Evolutionary conservation across 1,140 invertebrate species (phyloP), one percentile per base, ranked within the genome.

Genomic region (Formica exsecta): DNA sequence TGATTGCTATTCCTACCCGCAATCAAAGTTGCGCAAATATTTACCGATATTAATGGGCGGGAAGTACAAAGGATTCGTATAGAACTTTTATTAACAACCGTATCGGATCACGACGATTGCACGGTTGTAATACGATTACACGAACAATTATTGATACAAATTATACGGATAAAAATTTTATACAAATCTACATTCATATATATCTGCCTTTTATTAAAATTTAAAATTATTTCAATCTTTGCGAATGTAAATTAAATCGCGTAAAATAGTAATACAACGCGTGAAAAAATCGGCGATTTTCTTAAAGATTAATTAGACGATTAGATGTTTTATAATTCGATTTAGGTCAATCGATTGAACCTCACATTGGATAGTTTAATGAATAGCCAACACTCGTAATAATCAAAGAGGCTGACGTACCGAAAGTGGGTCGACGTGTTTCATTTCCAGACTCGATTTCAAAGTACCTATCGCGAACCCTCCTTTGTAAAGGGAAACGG

Each of bases 11-110:
- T 77, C n/a, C 1, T 11, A 68, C 8, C 32, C 22, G 25, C 77
- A 41, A 80, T 80, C 65, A 80, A 71, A 80, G 51, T 80, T 11
- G 64, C 25, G 54, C 65, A 80, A 80, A 80, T 70, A 80, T 70
- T 80, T 80, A 19, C 48, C 36, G 65, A 41, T 70, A 80, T 70
- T 80, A 80, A 70, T 70, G 64, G 77, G 6, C 38, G 16, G 36
- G 1, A 65, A 68, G 16, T 44, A 70, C 64, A 59, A 19, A 70
- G 51, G 25, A 57, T 22, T 29, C 13, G 48, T 41, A 16, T 59
- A 19, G 36, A 41, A 36, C 64, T 70, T 70, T 80, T 22, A 29
- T 48, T 25, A 29, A 22, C 29, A 61, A 25, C 5, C 6, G 38
- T 57, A 36, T 65, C 13, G 44, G 16, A 25, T 68, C 44, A 38